Conservation (phyloP, 1,140 invertebrate genomes). For the Saccostrea cuccullata region DNA sequence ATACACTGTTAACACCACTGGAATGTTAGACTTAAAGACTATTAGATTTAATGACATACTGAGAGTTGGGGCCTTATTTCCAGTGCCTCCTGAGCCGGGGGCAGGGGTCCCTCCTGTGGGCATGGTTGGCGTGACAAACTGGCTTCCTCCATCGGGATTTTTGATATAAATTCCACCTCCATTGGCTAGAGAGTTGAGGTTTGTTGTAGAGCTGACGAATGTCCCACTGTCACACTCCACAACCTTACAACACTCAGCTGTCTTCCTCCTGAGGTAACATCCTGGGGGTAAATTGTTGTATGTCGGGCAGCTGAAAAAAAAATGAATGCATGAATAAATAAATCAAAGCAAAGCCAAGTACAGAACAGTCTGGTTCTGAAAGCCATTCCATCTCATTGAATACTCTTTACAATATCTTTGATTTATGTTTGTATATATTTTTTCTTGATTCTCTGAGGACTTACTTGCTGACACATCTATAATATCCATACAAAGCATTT, state of each 20-base stretch:
- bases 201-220: slow-evolving; percentile 66
- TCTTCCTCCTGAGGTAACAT: slow-evolving; percentile 57
- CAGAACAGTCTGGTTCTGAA: too few species aligned
- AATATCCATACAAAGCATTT: slow-evolving; percentile 69
- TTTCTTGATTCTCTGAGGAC: neutral
- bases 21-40: neutral
- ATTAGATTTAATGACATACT: slow-evolving; percentile 51
- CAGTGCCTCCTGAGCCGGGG: slow-evolving; percentile 62
- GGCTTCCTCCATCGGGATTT: slow-evolving; percentile 51
- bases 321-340: neutral
- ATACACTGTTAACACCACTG: too few species aligned
- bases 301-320: slow-evolving; percentile 64
- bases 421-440: neutral
- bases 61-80: slow-evolving; percentile 59
- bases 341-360: too few species aligned
- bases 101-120: slow-evolving; percentile 56
- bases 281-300: slow-evolving; percentile 69
- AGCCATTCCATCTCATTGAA: too few species aligned
- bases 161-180: slow-evolving; percentile 63
- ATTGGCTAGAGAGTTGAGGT: slow-evolving; percentile 63
- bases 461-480: slow-evolving; percentile 63
- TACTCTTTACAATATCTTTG: neutral
- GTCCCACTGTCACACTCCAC: slow-evolving; percentile 65
- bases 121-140: slow-evolving; percentile 62
- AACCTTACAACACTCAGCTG: slow-evolving; percentile 65